Evolutionary conservation across 2,888 invertebrate genomes (phyloP), one percentile per base, ranked within the genome.

Genomic region (Cosmopolites sordidus): DNA sequence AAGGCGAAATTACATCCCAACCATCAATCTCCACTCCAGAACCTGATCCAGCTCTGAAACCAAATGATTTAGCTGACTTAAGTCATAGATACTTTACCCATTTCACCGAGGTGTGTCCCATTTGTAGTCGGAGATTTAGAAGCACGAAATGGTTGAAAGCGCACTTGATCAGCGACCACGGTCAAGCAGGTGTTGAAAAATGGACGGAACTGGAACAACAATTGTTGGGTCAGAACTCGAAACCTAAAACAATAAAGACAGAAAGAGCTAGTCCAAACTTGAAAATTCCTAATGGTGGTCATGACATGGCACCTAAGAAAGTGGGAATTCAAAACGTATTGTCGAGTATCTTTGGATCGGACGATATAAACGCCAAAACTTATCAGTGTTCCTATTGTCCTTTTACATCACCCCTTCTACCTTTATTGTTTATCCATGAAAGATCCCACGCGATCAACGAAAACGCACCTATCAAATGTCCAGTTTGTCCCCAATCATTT

Each of bases 341-440:
- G 18, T 78, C 79, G 1, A 79, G 74, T 58, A 67, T 80, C n/a
- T 78, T 81, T 57, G 74, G 75, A 9, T 70, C 75, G 3, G 78
- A 79, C n/a, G 79, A 80, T 29, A 67, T 75, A 22, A 72, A 71
- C 71, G 69, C 83, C 60, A 89, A 92, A 73, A 86, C 85, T 57
- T 94, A 93, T 75, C 87, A 89, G 60, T 95, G 95, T 75, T 88
- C 91, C 39, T 85, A 88, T 70, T 95, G 95, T 72, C 86, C 89
- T 49, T 95, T 93, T 72, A 86, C 89, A 39, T 93, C 94, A 30
- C 86, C 90, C 60, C 87, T 92, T 69, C 80, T 93, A 65, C 92
- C 93, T 48, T 90, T 94, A 67, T 79, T 95, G 62, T 92, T 92
- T 73, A 89, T 93, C 45, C 95, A 95, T 75, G 94, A 95, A 73